Evolutionary conservation across 2,113 vertebrate genomes (phyloP), one percentile per base, ranked within the genome.

Genomic region (Ammodytes marinus): DNA sequence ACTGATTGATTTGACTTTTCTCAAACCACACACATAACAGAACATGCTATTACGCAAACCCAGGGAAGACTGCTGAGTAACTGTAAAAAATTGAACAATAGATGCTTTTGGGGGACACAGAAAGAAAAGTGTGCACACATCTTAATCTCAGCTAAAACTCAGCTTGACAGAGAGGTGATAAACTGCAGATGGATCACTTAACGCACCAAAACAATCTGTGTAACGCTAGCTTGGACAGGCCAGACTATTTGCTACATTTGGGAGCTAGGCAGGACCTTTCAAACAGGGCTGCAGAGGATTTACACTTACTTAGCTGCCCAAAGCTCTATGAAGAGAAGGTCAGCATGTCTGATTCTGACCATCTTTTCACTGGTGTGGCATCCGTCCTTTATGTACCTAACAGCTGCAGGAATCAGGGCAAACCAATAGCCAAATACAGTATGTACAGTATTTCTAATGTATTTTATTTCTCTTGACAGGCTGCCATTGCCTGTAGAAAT

Each of bases 281-380:
- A 67, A 61, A 73, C 49, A 9, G 60, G 13, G 72, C 49, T 74
- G 80, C 54, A 5, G 58, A 83, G 77, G 80, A 78, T 79, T 86
- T 71, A 82, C 78, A 76, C 80, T 60, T 42, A 68, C 70, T 82
- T 78, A 79, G 58, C 70, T 65, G 64, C 67, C 45, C 76, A 69
- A 83, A 83, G 79, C 75, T 78, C 49, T 35, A 53, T 60, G 52
- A 85, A 69, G 71, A 83, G 66, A 80, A 80, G 66, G 82, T 86
- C 74, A 82, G 46, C 19, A 0, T 11, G 74, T 82, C 52, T 79
- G 67, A 80, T 61, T 70, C 54, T 43, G 57, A 77, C 46, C 53
- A 37, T 74, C 58, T 76, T 79, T 89, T 78, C 74, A 63, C 66
- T 4, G 13, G 17, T 71, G 65, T 52, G 55, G 61, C 60, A 46